Evolutionary conservation across 2,888 invertebrate species (phyloP).

Genomic region (Cerastoderma edule): DNA sequence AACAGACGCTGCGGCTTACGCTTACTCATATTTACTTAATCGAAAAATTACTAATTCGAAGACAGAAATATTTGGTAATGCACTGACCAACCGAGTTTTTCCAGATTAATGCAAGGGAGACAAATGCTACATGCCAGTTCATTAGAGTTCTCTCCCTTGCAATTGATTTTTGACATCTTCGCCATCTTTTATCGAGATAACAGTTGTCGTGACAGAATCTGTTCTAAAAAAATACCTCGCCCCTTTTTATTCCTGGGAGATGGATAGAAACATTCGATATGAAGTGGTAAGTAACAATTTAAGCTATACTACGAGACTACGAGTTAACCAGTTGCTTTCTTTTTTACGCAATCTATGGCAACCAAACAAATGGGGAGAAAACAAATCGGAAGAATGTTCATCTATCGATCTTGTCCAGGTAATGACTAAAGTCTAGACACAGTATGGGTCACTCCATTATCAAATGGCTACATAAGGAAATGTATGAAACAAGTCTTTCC

Average conservation of each 20-base stretch:
- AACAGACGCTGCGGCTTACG: too few relatives aligned
- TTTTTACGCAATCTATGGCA: neutral
- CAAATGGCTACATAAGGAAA: neutral
- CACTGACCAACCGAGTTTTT: too few relatives aligned
- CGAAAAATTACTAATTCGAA: too few relatives aligned
- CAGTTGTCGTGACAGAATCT: conserved; percentile 5
- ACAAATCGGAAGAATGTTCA: neutral
- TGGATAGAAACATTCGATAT: conserved; percentile 55
- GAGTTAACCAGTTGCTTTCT: too few relatives aligned
- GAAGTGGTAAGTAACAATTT: conserved; percentile 45
- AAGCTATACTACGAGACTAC: neutral
- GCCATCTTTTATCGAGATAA: conserved; percentile 10
- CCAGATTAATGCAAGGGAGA: too few relatives aligned
- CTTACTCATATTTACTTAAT: too few relatives aligned
- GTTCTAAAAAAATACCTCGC: conserved; percentile 7
- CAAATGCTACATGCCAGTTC: too few relatives aligned
- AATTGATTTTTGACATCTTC: conserved; percentile 19
- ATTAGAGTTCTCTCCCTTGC: conserved; percentile 16
- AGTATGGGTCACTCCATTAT: too few relatives aligned
- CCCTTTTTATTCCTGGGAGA: conserved; percentile 33
- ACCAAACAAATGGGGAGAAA: conserved; percentile 11
- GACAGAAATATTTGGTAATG: too few relatives aligned
- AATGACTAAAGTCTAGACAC: too few relatives aligned
- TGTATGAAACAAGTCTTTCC: neutral
- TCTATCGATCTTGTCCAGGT: neutral